Evolutionary conservation across 2,888 invertebrate genomes (phyloP).

Genomic region (Danaus chrysippus): DNA sequence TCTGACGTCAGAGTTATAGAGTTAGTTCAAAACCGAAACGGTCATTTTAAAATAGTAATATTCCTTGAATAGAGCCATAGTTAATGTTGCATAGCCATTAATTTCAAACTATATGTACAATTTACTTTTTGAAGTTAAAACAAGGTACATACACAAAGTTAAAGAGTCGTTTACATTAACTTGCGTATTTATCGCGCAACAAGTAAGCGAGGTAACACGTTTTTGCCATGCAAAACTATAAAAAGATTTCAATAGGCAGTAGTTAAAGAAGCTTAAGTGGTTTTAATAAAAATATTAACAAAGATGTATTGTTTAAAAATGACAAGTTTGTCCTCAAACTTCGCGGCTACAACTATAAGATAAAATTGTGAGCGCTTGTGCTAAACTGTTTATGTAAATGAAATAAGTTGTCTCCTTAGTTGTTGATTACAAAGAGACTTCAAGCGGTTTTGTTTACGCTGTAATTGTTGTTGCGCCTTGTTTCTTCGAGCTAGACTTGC

Average conservation of each 20-base stretch:
- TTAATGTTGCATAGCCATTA: background rate
- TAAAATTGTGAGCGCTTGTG: slow-evolving; percentile 9
- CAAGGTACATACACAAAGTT: background rate
- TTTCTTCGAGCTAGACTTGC: slow-evolving; percentile 24
- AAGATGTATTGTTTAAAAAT: slow-evolving; percentile 4
- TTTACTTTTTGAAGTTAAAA: background rate
- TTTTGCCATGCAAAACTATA: background rate
- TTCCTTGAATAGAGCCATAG: too few relatives aligned
- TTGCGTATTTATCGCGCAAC: background rate
- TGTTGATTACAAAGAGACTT: slow-evolving; percentile 66
- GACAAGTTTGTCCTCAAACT: background rate
- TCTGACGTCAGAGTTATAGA: too few relatives aligned
- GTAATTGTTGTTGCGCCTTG: slow-evolving; percentile 57
- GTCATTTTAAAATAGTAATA: too few relatives aligned
- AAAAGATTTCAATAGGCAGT: slow-evolving; percentile 1
- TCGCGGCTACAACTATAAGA: slow-evolving; percentile 2
- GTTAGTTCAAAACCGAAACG: too few relatives aligned
- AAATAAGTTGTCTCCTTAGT: slow-evolving; percentile 65
- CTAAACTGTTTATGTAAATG: slow-evolving; percentile 30
- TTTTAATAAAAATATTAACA: background rate
- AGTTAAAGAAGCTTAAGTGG: background rate
- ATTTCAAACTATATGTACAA: background rate
- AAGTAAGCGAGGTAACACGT: background rate
- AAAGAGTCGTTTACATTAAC: background rate
- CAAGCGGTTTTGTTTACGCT: slow-evolving; percentile 59